Base-by-base conservation (phyloP, 2,797 vertebrate species). In the Ctenopoma multispine region DNA sequence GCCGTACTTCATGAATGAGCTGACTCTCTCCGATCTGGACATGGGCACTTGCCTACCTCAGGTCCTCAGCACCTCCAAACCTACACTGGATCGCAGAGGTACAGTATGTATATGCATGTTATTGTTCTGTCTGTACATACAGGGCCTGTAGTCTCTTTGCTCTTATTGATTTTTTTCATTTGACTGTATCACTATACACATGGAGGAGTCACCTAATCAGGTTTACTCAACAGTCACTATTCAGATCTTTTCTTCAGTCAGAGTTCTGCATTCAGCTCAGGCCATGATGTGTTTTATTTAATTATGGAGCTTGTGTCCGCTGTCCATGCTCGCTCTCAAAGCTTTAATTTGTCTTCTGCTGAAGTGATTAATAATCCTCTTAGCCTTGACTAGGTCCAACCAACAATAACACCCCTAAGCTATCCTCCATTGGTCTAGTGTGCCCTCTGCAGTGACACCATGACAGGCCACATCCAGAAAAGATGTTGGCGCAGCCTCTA, bases 1-100 rank as follows among this genome's bases (percentile, higher is more conserved):
- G 82, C 96, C 96, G 0, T 96, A 97, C 76, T 96, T 97, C 80
- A 96, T 97, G 96, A 96, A 96, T 0, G 96, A 97, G 84, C 88
- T 97, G 89, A 93, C 89, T 0, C 92, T 97, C 66, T 94, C 94
- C 0, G 96, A 95, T 64, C 89, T 97, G 91, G 95, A 97, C 88
- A 96, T 96, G 95, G 96, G 96, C 34, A 94, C 93, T 0, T 95
- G 94, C 72, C 75, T 96, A 46, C 96, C 96, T 23, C 94, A 93
- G 0, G 86, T 96, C 40, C 89, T 96, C 69, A 93, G 89, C 1
- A 93, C 93, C 47, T 96, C 95, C 63, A 94, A 72, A 61, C 96
- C 96, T 11, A 92, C 89, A 4, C 65, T 96, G 80, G 92, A 97
- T 20, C 87, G 90, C 69, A 93, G 77, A 95, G 96, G 96, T 96